phyloP scores from a whole-genome alignment of 2,888 invertebrate species.

The Hyalella azteca region DNA sequence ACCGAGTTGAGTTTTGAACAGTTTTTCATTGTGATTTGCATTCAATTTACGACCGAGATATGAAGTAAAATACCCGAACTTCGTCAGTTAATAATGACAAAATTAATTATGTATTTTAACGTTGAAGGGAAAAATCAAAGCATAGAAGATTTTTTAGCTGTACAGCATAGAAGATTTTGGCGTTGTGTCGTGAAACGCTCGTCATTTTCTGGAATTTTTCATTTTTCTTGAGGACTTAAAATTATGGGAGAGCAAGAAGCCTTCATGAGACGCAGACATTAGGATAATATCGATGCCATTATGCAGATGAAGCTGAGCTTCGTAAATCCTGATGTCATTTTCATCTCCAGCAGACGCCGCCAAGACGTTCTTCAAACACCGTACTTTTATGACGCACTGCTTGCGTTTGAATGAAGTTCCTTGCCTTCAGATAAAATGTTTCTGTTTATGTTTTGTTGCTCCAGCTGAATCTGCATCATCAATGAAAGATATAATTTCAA shows the following conservation, averaged over 20 bases:
- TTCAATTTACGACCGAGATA: too few relatives aligned
- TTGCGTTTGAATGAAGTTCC: neutral
- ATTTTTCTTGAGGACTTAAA: too few relatives aligned
- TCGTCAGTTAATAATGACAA: too few relatives aligned
- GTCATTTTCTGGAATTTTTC: neutral
- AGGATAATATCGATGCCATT: conserved; percentile 14
- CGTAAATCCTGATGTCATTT: neutral
- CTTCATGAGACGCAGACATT: neutral
- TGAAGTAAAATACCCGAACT: too few relatives aligned
- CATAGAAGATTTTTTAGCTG: neutral
- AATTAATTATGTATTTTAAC: too few relatives aligned
- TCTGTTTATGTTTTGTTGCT: neutral
- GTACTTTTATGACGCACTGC: neutral
- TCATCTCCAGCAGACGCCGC: neutral
- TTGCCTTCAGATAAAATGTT: neutral
- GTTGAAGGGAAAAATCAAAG: neutral
- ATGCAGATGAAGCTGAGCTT: conserved; percentile 6
- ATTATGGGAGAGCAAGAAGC: too few relatives aligned
- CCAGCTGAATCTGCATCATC: neutral
- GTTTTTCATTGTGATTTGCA: too few relatives aligned
- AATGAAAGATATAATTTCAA: neutral
- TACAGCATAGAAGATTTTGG: neutral
- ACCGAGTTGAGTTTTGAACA: too few relatives aligned
- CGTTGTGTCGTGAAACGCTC: neutral
- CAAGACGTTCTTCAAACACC: neutral